phyloP scores from a whole-genome alignment of 1,140 invertebrate genomes.

The Eurosta solidaginis region DNA sequence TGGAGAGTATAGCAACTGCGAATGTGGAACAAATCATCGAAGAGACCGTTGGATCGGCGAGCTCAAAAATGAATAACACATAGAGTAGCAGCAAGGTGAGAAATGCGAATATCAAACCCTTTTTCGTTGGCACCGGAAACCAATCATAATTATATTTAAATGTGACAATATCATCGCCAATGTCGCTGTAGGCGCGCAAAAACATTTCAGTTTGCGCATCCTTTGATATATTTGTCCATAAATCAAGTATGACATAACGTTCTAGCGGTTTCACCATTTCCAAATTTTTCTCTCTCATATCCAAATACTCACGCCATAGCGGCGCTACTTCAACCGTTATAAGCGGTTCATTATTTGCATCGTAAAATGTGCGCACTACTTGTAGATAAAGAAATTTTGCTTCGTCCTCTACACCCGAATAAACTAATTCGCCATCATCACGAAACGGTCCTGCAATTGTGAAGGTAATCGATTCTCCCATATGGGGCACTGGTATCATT shows the following conservation, averaged over 20 bases:
- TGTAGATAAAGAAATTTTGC: not conserved
- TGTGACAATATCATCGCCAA: constrained; percentile 1
- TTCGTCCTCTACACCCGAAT: not conserved
- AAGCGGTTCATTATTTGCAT: not conserved
- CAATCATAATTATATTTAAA: constrained; percentile 1
- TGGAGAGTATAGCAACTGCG: constrained; percentile 72
- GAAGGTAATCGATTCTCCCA: not conserved
- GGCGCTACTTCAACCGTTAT: not conserved
- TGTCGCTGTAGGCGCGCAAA: constrained; percentile 3
- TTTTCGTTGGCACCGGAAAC: not conserved
- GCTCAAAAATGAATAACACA: constrained; percentile 47
- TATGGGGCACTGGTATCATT: not conserved
- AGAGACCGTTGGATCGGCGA: constrained; percentile 76
- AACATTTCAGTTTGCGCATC: not conserved
- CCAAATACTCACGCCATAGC: not conserved
- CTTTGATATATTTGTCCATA: not conserved
- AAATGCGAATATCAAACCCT: constrained; percentile 71
- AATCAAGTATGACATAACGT: not conserved
- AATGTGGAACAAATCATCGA: constrained; percentile 76
- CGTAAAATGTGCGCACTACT: not conserved
- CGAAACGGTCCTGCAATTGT: not conserved
- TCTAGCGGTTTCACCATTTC: not conserved
- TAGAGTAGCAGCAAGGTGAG: constrained; percentile 74
- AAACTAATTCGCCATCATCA: not conserved
- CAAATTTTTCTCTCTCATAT: not conserved